Evolutionary conservation across 2,113 vertebrate genomes (phyloP).

Genomic region (Puma concolor): DNA sequence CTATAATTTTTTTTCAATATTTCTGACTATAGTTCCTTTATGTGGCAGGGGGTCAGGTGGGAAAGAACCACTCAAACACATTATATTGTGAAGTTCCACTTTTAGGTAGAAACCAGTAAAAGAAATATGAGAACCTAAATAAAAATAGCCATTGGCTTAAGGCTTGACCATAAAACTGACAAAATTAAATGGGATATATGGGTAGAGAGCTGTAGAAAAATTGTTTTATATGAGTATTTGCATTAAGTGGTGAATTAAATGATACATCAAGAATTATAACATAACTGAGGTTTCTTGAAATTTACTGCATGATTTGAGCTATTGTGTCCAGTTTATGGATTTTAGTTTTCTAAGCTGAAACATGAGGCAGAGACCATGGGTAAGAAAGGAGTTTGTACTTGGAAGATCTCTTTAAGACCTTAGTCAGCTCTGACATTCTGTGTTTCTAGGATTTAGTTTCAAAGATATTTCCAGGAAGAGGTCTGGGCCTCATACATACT

Average conservation of each 20-base stretch:
- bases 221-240: background rate
- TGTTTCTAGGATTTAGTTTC: conserved; percentile 5
- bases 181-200: background rate
- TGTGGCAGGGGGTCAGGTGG: background rate
- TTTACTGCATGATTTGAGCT: background rate
- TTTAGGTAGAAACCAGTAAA: background rate
- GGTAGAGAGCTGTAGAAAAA: background rate
- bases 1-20: background rate
- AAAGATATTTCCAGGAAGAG: background rate
- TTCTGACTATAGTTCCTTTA: background rate
- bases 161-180: background rate
- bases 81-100: background rate
- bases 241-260: background rate
- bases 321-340: background rate
- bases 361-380: background rate
- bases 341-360: background rate
- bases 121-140: background rate
- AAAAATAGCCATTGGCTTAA: background rate
- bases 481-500: background rate
- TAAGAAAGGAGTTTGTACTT: background rate
- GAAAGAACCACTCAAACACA: background rate
- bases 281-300: background rate
- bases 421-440: background rate
- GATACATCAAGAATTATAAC: background rate
- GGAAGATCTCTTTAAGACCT: background rate